Evolutionary conservation across 2,113 vertebrate genomes (phyloP).

Genomic region (Chionomys nivalis): DNA sequence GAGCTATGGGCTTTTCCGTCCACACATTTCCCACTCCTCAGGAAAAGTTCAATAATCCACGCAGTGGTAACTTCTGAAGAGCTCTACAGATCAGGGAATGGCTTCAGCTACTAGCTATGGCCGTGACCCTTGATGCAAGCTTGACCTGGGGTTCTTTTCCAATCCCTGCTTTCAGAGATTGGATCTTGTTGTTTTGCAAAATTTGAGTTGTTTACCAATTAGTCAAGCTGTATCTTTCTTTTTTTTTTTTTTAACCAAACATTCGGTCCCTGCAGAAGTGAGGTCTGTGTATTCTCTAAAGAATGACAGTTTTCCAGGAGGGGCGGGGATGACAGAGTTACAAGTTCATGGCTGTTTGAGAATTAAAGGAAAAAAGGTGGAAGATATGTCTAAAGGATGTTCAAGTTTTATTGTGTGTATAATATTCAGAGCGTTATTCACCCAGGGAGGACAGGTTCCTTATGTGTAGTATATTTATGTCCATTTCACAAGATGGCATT

Average conservation of each 20-base stretch:
- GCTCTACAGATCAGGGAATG: neutral
- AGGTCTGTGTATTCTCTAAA: neutral
- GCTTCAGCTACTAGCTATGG: neutral
- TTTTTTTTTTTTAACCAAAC: neutral
- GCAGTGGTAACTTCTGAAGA: neutral
- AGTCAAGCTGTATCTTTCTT: neutral
- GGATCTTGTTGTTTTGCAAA: neutral
- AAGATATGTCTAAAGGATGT: constrained; percentile 7
- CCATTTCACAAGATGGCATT: neutral
- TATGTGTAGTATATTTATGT: neutral
- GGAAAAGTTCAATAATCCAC: constrained; percentile 47
- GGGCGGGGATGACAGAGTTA: neutral
- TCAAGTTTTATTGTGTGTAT: neutral
- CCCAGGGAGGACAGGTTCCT: neutral
- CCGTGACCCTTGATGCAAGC: neutral
- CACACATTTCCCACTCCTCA: neutral
- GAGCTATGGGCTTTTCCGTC: neutral
- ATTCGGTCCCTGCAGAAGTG: neutral
- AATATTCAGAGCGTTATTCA: neutral
- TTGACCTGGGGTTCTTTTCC: neutral
- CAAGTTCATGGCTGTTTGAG: neutral
- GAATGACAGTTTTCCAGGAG: neutral
- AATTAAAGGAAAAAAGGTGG: neutral
- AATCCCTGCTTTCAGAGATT: neutral
- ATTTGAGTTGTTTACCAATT: constrained; percentile 11